These are phyloP conservation scores for Leptoclinus maculatus DNA, from an alignment of 2,797 vertebrate genomes.

Conservation along the genomic window DNA sequence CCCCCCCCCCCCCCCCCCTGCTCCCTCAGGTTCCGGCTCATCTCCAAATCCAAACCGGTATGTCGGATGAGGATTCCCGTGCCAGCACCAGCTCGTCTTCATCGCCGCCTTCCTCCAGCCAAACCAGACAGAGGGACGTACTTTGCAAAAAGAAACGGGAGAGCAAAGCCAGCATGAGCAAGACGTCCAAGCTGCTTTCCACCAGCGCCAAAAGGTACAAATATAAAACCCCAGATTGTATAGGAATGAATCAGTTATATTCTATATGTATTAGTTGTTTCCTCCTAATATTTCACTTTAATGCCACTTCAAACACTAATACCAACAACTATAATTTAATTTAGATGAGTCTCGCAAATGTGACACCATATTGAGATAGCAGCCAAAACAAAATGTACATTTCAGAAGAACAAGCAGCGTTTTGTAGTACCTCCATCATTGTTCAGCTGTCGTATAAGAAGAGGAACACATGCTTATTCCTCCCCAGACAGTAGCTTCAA, in stretches of 20 bases:
- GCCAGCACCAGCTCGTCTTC: constrained; percentile 96
- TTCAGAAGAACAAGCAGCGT: neutral
- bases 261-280: neutral
- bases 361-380: neutral
- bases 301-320: neutral
- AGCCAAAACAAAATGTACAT: neutral
- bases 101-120: constrained; percentile 93
- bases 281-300: rapidly evolving
- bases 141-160: constrained; percentile 92
- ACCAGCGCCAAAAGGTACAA: constrained; percentile 95
- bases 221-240: neutral
- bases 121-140: constrained; percentile 89
- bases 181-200: constrained; percentile 96
- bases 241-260: neutral
- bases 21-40: constrained; percentile 69
- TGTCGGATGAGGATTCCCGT: constrained; percentile 99
- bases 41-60: constrained; percentile 84
- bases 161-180: constrained; percentile 97
- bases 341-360: neutral
- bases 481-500: neutral
- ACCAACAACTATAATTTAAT: neutral
- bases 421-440: neutral
- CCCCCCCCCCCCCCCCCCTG: no score
- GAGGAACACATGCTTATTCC: constrained; percentile 21
- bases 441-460: neutral